Base-by-base conservation (phyloP, 2,888 invertebrate genomes). In the Isotomurus palustris region DNA sequence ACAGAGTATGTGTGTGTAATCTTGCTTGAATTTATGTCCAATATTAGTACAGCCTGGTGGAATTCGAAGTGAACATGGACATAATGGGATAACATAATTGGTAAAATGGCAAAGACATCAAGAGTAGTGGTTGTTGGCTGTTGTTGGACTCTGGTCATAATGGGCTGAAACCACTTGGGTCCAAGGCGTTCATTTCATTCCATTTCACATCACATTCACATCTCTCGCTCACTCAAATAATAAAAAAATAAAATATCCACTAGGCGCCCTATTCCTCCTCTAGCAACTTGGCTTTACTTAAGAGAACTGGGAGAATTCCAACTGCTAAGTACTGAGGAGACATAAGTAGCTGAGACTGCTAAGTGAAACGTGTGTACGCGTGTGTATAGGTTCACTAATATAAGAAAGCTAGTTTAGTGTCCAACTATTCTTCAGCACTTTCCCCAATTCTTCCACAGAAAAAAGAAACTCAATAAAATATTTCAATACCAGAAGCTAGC, bases 401-500 rank as follows among this genome's bases (percentile, higher is more conserved):
- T 21, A 14, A 43, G 43, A 43, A 22, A 24, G 43, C 43, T 43
- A 47, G 49, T 49, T 49, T 49, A n/a, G n/a, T n/a, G 49, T 49
- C 32, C 49, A 49, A 35, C 27, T 35, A 49, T 35, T 49, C 49
- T 14, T 19, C 6, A 49, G 22, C n/a, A n/a, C n/a, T n/a, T n/a
- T 49, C 49, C 29, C 32, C 35, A 35, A 28, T 49, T 24, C 22
- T 8, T 32, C 32, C 8, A 29, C 17, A n/a, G 48, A 22, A 8
- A 21, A 43, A 32, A 56, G 53, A 66, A 62, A 66, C 60, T 66
- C 66, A 66, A 66, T 66, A 66, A 66, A 66, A 66, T 62, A 66
- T 66, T 66, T 66, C 66, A 66, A 62, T 60, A 66, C 60, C 66
- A 66, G 66, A 66, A 62, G 60, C 53, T 57, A 40, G 40, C 41